These are phyloP conservation scores for Barbus barbus DNA, from an alignment of 2,113 vertebrate species.

Conservation along the genomic window DNA sequence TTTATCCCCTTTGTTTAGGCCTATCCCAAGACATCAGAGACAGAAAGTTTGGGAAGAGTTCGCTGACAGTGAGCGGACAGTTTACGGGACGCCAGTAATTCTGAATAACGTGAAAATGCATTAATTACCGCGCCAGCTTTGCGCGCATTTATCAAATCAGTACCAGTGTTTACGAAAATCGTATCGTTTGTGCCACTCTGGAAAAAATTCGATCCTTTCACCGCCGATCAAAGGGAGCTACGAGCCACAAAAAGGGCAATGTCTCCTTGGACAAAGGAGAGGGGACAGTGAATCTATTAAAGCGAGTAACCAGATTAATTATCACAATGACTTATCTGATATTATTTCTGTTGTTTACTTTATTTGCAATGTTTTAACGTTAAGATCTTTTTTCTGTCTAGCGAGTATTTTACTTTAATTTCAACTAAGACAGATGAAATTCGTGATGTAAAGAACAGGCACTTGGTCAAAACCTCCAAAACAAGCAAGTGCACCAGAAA, in stretches of 20 bases:
- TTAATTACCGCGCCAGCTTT: slow-evolving; percentile 62
- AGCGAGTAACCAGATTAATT: slow-evolving; percentile 72
- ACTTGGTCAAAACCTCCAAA: slow-evolving; percentile 61
- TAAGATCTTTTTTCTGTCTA: slow-evolving; percentile 64
- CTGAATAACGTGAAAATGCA: slow-evolving; percentile 51
- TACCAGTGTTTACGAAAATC: slow-evolving; percentile 77
- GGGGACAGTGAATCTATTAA: slow-evolving; percentile 68
- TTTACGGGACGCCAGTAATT: slow-evolving; percentile 64
- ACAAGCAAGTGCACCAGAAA: slow-evolving; percentile 63
- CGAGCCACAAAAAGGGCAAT: slow-evolving; percentile 64
- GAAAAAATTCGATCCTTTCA: slow-evolving; percentile 63
- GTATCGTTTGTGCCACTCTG: slow-evolving; percentile 59
- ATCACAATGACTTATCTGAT: slow-evolving; percentile 72
- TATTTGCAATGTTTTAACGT: slow-evolving; percentile 67
- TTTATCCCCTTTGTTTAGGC: slow-evolving; percentile 64
- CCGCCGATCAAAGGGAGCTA: slow-evolving; percentile 65
- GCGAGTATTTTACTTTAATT: slow-evolving; percentile 35
- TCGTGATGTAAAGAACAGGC: slow-evolving; percentile 23
- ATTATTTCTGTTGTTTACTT: slow-evolving; percentile 69
- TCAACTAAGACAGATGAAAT: not conserved
- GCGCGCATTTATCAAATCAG: slow-evolving; percentile 74
- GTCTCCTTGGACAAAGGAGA: slow-evolving; percentile 72
- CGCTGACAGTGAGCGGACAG: slow-evolving; percentile 70
- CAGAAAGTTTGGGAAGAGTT: slow-evolving; percentile 72
- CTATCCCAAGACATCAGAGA: slow-evolving; percentile 65